phyloP scores from a whole-genome alignment of 1,140 invertebrate genomes.

The Drosophila insularis region DNA sequence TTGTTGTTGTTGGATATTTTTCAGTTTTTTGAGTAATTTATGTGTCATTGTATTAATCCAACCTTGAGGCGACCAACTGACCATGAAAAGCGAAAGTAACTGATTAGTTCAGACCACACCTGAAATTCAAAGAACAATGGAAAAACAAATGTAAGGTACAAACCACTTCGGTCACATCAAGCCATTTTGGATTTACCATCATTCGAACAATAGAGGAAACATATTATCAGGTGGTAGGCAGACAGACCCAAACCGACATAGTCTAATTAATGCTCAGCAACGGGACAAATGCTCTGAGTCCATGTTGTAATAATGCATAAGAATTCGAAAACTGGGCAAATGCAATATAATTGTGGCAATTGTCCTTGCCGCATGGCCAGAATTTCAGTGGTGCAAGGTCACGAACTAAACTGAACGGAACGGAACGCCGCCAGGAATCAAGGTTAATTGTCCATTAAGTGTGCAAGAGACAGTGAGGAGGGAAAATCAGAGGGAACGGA shows the following conservation, averaged over 20 bases:
- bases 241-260: conserved; percentile 2
- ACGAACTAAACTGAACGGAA: conserved; percentile 46
- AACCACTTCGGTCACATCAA: background rate
- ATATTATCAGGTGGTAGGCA: conserved; percentile 49
- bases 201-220: conserved; percentile 25
- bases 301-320: conserved; percentile 66
- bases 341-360: conserved; percentile 70
- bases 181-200: conserved; percentile 22
- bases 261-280: conserved; percentile 48
- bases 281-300: conserved; percentile 28
- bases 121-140: conserved; percentile 30
- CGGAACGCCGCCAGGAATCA: conserved; percentile 57
- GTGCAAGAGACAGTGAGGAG: background rate
- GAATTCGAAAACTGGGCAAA: conserved; percentile 45
- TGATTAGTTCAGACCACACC: conserved; percentile 48
- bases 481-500: background rate
- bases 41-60: background rate
- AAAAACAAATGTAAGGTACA: conserved; percentile 4
- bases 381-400: conserved; percentile 64
- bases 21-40: background rate
- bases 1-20: background rate
- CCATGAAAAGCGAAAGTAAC: conserved; percentile 62
- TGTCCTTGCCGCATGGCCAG: conserved; percentile 37
- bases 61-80: conserved; percentile 29
- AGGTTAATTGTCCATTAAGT: conserved; percentile 79